These are phyloP conservation scores for Bombylius discolor DNA, from an alignment of 2,888 invertebrate genomes.

Conservation along the genomic window DNA sequence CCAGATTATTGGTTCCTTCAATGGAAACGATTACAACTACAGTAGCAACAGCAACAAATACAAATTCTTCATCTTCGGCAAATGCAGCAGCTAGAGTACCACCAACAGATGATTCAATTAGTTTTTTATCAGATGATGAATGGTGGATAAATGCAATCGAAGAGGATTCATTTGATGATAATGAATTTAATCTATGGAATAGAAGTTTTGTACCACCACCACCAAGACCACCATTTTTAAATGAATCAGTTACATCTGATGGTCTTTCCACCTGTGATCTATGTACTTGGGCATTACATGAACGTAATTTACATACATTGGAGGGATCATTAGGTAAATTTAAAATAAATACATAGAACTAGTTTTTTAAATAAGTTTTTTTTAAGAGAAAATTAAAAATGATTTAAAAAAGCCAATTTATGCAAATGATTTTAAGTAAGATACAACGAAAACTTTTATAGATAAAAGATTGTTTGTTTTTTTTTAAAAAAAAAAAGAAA, in stretches of 20 bases:
- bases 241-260: constrained; percentile 47
- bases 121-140: constrained; percentile 23
- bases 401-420: too few relatives aligned
- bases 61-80: too few relatives aligned
- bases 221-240: constrained; percentile 50
- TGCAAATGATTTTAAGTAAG: too few relatives aligned
- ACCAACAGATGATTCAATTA: constrained; percentile 5
- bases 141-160: constrained; percentile 36
- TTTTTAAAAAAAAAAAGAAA: too few relatives aligned
- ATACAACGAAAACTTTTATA: too few relatives aligned
- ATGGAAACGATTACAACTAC: constrained; percentile 20
- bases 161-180: constrained; percentile 37
- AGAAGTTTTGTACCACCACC: constrained; percentile 51
- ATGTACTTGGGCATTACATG: constrained; percentile 58
- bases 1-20: constrained; percentile 26
- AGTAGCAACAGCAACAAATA: too few relatives aligned
- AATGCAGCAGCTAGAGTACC: background rate
- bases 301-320: constrained; percentile 42
- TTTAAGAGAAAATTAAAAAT: too few relatives aligned
- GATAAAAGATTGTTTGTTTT: too few relatives aligned
- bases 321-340: constrained; percentile 50
- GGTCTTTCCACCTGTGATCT: constrained; percentile 61
- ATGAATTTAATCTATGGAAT: constrained; percentile 35
- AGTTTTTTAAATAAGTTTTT: too few relatives aligned
- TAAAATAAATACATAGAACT: constrained; percentile 23